Conservation (phyloP, 2,888 invertebrate species). For the Salticus scenicus region DNA sequence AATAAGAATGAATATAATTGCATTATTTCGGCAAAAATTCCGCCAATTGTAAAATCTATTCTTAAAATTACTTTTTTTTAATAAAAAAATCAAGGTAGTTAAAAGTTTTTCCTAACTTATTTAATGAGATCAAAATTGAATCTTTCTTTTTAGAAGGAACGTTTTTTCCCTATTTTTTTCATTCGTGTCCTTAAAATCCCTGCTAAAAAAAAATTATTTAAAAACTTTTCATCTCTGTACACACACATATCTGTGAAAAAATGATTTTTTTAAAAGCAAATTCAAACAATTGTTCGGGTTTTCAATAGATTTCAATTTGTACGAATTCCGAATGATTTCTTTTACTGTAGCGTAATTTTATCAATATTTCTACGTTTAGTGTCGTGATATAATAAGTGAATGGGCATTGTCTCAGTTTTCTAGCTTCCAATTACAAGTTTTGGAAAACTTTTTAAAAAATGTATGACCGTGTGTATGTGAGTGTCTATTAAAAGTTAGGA, state of each 20-base stretch:
- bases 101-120: slow-evolving; percentile 1
- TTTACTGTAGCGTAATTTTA: slow-evolving; percentile 47
- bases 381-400: slow-evolving; percentile 67
- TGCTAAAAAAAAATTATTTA: background rate
- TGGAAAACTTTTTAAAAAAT: slow-evolving; percentile 41
- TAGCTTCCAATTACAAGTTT: slow-evolving; percentile 60
- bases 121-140: slow-evolving; percentile 10
- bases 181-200: background rate
- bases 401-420: slow-evolving; percentile 52
- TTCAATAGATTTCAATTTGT: slow-evolving; percentile 68
- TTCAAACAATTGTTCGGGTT: slow-evolving; percentile 54
- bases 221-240: slow-evolving; percentile 8
- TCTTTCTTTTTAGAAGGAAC: background rate
- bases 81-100: slow-evolving; percentile 10
- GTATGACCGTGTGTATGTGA: slow-evolving; percentile 9
- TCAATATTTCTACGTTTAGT: slow-evolving; percentile 63
- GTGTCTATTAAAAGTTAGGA: slow-evolving; percentile 56
- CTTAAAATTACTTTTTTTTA: background rate
- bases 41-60: background rate
- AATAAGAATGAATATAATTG: background rate
- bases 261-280: no score
- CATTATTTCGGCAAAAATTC: background rate
- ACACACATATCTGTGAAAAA: slow-evolving; percentile 32
- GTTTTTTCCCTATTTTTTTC: background rate
- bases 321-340: slow-evolving; percentile 55